Evolutionary conservation across 2,113 vertebrate species (phyloP), one percentile per base, ranked within the genome.

Genomic region (Ornithorhynchus anatinus): DNA sequence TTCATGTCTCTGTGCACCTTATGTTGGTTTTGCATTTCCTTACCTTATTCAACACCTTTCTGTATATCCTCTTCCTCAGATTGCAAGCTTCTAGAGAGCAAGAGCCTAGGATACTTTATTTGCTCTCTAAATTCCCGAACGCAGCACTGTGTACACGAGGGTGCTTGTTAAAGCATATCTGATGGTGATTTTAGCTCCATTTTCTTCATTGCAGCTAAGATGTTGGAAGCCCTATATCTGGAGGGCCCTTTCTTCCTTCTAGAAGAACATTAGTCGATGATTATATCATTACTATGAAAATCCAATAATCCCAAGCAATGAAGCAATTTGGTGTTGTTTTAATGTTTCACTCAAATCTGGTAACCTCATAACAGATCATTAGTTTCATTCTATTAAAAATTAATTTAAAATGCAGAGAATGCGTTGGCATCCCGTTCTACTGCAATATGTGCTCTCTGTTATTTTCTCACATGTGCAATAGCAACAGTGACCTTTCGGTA

Each of bases 391-490:
- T 60, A 59, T 48, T 54, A 32, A 82, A 84, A 81, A 69, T 60
- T 47, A 59, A 75, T 86, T 82, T 70, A 22, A 82, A 82, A 84
- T 29, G 53, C 77, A 79, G 50, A 11, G 33, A 53, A 7, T 59
- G 45, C 74, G 80, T 89, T 87, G 79, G 72, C 83, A 81, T 65
- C 42, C 56, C 0, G 0, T 60, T 43, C 7, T 53, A 43, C 74
- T 72, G 70, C 64, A 59, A 77, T 58, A 70, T 29, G 61, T 53
- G 65, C 60, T 59, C 47, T 84, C 47, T 77, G 81, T 76, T 82
- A 80, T 75, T 79, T 3, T 85, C 69, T 81, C 79, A 75, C 63
- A 79, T 59, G 60, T 72, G 77, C 75, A 81, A 60, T 6, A 72
- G 33, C 38, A 86, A 70, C 59, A 85, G 23, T 67, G 76, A 32